Evolutionary conservation across 2,113 vertebrate genomes (phyloP), one percentile per base, ranked within the genome.

Genomic region (Telmatochromis sp.): DNA sequence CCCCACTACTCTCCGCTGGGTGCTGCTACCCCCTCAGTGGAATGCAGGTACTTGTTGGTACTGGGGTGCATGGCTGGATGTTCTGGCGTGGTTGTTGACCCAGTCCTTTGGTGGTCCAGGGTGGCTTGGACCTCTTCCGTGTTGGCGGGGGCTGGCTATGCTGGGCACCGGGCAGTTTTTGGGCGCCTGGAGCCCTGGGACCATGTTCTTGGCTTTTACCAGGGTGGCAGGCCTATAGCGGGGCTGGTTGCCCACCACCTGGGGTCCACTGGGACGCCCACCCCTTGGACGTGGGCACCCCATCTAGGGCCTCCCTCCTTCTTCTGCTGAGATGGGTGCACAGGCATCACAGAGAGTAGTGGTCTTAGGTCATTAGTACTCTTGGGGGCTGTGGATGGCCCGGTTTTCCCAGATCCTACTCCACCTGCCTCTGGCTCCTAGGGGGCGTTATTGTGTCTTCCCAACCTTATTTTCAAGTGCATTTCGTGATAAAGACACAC

Each of bases 1-100:
- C 31, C 58, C 31, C 17, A 65, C 17, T 65, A 65, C 17, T n/a
- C 17, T 0, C 4, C 2, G 4, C 31, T n/a, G 0, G 58, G 58
- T 63, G 58, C 58, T 2, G 31, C 58, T 63, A 63, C 2, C 58
- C 15, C 31, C 31, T 35, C 31, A 65, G 31, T 63, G 58, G 17
- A 33, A 63, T 63, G 58, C 31, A 35, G 58, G 58, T 35, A 11
- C 58, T 63, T 63, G 31, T 35, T 63, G 4, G 58, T 63, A 35
- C 17, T 60, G 58, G 58, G 28, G 31, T 0, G 1, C 0, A 0
- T 63, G 31, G 3, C 58, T 63, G 58, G 58, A 35, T 35, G 58
- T 63, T 63, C 31, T 63, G 31, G 9, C 0, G 9, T 35, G 31
- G 58, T 63, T 63, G 58, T 63, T 63, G 17, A 63, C 17, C 0